These are phyloP conservation scores for Rallus limicola DNA, from an alignment of 2,113 vertebrate genomes.

Conservation along the genomic window DNA sequence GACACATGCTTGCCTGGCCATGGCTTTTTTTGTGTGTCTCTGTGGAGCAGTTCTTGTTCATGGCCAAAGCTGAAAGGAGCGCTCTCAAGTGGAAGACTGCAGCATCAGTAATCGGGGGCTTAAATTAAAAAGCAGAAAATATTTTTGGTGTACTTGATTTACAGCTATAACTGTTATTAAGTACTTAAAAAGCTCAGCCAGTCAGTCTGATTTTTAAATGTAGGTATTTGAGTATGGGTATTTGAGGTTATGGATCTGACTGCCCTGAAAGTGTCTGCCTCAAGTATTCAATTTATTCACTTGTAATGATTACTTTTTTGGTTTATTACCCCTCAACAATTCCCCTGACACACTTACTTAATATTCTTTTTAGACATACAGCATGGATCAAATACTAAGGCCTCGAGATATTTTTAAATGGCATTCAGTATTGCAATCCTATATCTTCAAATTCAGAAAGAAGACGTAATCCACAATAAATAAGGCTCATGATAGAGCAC, in stretches of 20 bases:
- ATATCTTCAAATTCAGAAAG: neutral
- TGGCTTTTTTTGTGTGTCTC: neutral
- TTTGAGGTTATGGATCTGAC: slow-evolving; percentile 24
- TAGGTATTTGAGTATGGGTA: neutral
- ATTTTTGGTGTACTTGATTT: slow-evolving; percentile 51
- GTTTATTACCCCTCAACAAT: neutral
- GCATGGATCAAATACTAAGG: neutral
- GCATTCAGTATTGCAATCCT: neutral
- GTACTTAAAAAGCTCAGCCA: slow-evolving; percentile 42
- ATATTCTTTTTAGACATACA: neutral
- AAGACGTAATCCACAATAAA: neutral
- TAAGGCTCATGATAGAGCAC: neutral
- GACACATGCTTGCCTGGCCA: neutral
- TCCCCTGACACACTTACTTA: neutral
- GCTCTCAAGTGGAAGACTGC: neutral
- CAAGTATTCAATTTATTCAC: slow-evolving; percentile 13
- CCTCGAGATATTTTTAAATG: neutral
- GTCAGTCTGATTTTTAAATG: neutral
- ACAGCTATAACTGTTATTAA: neutral
- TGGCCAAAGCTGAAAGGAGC: neutral
- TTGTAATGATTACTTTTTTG: slow-evolving; percentile 10
- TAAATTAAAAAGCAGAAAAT: slow-evolving; percentile 11
- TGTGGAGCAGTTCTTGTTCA: neutral
- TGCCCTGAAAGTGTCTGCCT: slow-evolving; percentile 24
- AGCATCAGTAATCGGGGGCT: neutral